Conservation (phyloP, 1,140 invertebrate species). For the Sitophilus oryzae region DNA sequence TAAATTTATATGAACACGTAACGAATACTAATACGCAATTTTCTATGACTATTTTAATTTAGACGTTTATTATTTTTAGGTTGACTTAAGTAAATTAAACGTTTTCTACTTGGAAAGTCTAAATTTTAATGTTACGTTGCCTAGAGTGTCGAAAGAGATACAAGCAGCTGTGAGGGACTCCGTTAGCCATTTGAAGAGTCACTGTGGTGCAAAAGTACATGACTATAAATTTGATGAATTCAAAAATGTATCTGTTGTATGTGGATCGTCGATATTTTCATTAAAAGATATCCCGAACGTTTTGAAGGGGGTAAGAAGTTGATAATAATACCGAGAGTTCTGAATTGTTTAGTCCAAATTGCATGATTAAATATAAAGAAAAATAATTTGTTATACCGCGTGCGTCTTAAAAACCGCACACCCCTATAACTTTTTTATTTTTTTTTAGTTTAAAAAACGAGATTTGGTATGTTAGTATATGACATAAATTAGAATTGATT, state of each 20-base stretch:
- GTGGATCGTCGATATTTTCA: constrained; percentile 17
- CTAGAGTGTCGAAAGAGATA: constrained; percentile 60
- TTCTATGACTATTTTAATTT: too few relatives aligned
- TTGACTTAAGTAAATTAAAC: constrained; percentile 62
- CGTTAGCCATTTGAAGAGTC: constrained; percentile 53
- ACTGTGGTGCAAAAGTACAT: constrained; percentile 49
- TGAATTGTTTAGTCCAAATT: too few relatives aligned
- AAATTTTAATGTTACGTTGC: constrained; percentile 55
- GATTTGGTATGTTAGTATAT: too few relatives aligned
- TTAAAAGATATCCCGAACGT: constrained; percentile 27
- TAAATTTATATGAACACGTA: constrained; percentile 42
- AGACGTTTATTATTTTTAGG: too few relatives aligned
- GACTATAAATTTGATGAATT: constrained; percentile 32
- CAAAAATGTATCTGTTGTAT: constrained; percentile 15
- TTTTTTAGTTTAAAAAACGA: too few relatives aligned
- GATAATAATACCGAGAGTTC: too few relatives aligned
- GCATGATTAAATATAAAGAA: too few relatives aligned
- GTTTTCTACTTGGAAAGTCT: constrained; percentile 76
- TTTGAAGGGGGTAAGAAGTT: constrained; percentile 28
- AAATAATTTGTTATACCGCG: too few relatives aligned
- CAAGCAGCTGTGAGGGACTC: constrained; percentile 59
- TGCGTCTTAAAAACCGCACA: too few relatives aligned
- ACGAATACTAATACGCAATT: not conserved
- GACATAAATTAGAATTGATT: too few relatives aligned
- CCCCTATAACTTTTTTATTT: too few relatives aligned